Evolutionary conservation across 1,140 invertebrate genomes (phyloP).

Genomic region (Drosophila obscura): DNA sequence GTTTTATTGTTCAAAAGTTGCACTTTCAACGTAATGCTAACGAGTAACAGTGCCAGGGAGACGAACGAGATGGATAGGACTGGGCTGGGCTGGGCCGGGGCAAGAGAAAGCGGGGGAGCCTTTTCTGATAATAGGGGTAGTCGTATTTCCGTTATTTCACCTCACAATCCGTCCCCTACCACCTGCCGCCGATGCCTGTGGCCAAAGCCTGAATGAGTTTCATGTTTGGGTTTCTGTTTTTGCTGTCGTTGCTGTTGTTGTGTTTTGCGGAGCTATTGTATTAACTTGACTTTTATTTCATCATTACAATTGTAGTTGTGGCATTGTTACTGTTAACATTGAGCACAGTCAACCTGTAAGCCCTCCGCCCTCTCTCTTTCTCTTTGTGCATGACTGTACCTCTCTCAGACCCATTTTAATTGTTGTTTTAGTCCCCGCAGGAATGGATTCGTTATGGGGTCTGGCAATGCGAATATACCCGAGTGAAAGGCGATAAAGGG

Average conservation of each 20-base stretch:
- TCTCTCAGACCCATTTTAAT: slow-evolving; percentile 16
- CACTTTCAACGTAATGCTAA: slow-evolving; percentile 74
- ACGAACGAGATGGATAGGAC: slow-evolving; percentile 13
- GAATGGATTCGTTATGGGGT: slow-evolving; percentile 13
- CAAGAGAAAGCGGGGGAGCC: slow-evolving; percentile 22
- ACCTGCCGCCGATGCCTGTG: neutral
- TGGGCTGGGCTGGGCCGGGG: slow-evolving; percentile 3
- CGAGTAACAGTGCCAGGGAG: slow-evolving; percentile 39
- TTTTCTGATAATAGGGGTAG: slow-evolving; percentile 69
- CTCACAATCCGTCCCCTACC: slow-evolving; percentile 7
- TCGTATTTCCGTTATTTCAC: slow-evolving; percentile 64
- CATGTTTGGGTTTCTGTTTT: slow-evolving; percentile 54
- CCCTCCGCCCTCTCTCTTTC: neutral
- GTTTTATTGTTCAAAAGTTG: slow-evolving; percentile 66
- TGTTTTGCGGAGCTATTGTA: slow-evolving; percentile 68
- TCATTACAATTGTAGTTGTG: slow-evolving; percentile 68
- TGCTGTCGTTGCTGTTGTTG: slow-evolving; percentile 45
- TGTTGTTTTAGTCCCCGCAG: slow-evolving; percentile 45
- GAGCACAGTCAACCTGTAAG: slow-evolving; percentile 43
- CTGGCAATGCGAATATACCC: slow-evolving; percentile 26
- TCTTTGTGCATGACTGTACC: neutral
- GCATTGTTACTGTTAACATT: slow-evolving; percentile 76
- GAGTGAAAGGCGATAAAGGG: neutral
- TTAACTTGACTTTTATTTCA: slow-evolving; percentile 77
- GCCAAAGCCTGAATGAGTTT: slow-evolving; percentile 47